Evolutionary conservation across 2,888 invertebrate species (phyloP), one percentile per base, ranked within the genome.

Genomic region (Venusia cambrica): DNA sequence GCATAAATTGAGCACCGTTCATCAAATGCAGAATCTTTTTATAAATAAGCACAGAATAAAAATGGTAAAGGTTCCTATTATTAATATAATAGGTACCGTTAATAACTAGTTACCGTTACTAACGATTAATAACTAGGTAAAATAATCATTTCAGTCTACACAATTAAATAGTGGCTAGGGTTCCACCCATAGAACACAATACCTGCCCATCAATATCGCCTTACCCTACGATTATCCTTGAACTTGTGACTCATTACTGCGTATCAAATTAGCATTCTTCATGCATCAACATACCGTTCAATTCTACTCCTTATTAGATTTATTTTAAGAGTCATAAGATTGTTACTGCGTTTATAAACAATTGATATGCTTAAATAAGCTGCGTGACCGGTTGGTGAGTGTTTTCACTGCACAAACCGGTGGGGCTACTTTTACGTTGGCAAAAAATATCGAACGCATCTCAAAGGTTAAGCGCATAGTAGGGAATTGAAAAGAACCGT

Each of bases 221-320:
- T 6, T 30, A 12, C 18, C 10, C 18, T 15, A 33, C 26, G 5
- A 22, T 17, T 34, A 41, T 25, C 47, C 45, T 45, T 47, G 47
- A 47, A 45, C 38, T 38, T 43, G 27, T 22, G 10, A 19, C 28
- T 9, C 6, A 8, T 31, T 29, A 46, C 39, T 51, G 38, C 42
- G 38, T 22, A 45, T 35, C 7, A 24, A 30, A 2, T 8, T 10
- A 7, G 22, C 33, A 28, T 29, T 38, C 22, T 27, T 35, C 19
- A 20, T 15, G 5, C 11, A 27, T 18, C 9, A 33, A 11, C 7
- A 19, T 8, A 9, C 20, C 24, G 33, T 8, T 16, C 10, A 11
- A 33, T 28, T 38, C 3, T 32, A 15, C 9, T 14, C 28, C 10
- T 20, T 38, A 29, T 28, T 32, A 2, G 5, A 2, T 3, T 1